Evolutionary conservation across 2,888 invertebrate species (phyloP), one percentile per base, ranked within the genome.

Genomic region (Hylaea fasciaria): DNA sequence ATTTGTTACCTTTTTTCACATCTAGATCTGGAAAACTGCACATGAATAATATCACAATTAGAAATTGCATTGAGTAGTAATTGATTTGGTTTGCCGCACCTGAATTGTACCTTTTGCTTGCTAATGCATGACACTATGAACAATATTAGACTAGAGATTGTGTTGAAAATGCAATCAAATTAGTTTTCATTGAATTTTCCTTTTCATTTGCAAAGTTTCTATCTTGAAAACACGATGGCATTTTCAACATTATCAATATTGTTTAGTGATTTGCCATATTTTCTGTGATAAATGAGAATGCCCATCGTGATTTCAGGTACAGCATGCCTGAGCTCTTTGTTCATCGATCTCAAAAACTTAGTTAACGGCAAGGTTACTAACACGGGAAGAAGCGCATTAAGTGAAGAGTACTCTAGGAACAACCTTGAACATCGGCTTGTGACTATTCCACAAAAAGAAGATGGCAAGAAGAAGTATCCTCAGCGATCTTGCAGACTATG

Each of bases 301-400:
- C 86, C 93, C 86, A 91, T 90, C 92, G 90, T 93, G 91, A 82
- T 93, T 93, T 92, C 93, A 93, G 93, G 92, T 92, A 86, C 89
- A 66, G 83, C 85, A 85, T 83, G 89, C 80, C 82, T 91, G 80
- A 90, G 82, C 81, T 86, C 92, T 73, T 86, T 92, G 80, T 91
- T 91, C 84, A 85, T 89, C 82, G 88, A 91, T 79, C 86, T 91
- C 78, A 92, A 91, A 87, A 91, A 89, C 82, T 86, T 92, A 85
- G 91, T 91, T 73, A 91, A 91, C 63, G 91, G 91, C 76, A 92
- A 91, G 74, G 83, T 85, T 71, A 79, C 85, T 78, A 85, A 85
- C 73, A 74, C 80, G 60, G 80, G 85, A 73, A 85, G 86, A 77
- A 79, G 79, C 74, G 81, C 80, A 68, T 67, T 77, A 62, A 80